phyloP scores from a whole-genome alignment of 2,888 invertebrate genomes.

The Caenorhabditis sinica region DNA sequence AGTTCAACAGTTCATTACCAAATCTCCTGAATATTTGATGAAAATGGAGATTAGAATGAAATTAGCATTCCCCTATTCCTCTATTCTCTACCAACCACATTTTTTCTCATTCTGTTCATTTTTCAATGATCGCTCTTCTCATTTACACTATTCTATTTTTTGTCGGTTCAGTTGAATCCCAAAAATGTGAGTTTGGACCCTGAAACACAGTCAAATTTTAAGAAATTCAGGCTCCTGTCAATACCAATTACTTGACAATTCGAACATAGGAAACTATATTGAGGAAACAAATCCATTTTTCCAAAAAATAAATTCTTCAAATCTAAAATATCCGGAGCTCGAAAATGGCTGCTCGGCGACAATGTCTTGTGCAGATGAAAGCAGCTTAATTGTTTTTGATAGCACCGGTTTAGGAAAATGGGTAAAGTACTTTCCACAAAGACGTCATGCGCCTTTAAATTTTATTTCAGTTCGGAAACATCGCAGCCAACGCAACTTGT shows the following conservation, averaged over 20 bases:
- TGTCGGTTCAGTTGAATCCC: background rate
- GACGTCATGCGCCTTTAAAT: background rate
- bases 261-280: background rate
- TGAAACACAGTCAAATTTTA: background rate
- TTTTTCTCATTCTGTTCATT: too few relatives aligned
- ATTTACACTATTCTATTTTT: background rate
- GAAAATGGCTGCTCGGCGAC: background rate
- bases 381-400: background rate
- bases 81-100: too few relatives aligned
- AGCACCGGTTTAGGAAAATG: background rate
- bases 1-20: too few relatives aligned
- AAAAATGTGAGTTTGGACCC: background rate
- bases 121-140: background rate
- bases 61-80: too few relatives aligned
- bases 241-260: background rate
- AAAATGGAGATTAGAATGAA: too few relatives aligned
- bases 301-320: background rate
- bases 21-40: too few relatives aligned
- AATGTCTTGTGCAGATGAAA: background rate
- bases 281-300: background rate
- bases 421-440: background rate
- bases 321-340: background rate
- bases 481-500: background rate
- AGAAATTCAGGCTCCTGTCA: background rate
- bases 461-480: background rate